Evolutionary conservation across 2,797 vertebrate species (phyloP), one percentile per base, ranked within the genome.

Genomic region (Pogonophryne albipinna): DNA sequence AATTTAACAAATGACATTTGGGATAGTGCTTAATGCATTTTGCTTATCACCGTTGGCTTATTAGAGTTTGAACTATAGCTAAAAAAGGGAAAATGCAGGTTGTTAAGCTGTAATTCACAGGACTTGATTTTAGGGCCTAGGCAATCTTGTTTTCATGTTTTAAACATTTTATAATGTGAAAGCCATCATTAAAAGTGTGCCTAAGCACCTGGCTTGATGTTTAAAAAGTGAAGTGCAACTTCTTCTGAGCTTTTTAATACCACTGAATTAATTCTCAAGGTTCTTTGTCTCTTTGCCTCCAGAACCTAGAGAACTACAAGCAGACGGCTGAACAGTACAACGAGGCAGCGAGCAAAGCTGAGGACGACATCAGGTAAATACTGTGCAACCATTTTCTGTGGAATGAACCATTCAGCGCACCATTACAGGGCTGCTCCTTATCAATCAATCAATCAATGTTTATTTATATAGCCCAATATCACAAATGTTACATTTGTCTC

Each of bases 261-360:
- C 5, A n/a, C 31, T 74, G 51, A 77, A 69, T 45, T 38, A 4
- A 64, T 53, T 81, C n/a, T 76, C 10, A 45, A 11, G 23, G 79
- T 62, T n/a, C 71, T 59, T 4, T 69, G 42, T 76, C 1, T 80
- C 27, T 86, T 75, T 78, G 7, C 49, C 66, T 68, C 38, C 91
- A 99, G 98, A 99, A 96, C 49, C 78, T 95, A 3, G 96, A 98
- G 77, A 93, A 96, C 90, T 99, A 97, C 94, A 94, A 95, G 86
- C 86, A 97, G 91, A 94, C 94, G 0, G 89, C 95, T 0, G 95
- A 97, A 83, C 95, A 97, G 65, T 99, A 96, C 93, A 92, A 95
- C 59, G 92, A 97, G 81, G 96, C 96, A 61, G 96, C 96, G 13
- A 75, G 91, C n/a, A 95, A 95, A 90, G 94, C 96, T 4, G 97